Evolutionary conservation across 1,140 invertebrate species (phyloP).

Genomic region (Metopolophium dirhodum): DNA sequence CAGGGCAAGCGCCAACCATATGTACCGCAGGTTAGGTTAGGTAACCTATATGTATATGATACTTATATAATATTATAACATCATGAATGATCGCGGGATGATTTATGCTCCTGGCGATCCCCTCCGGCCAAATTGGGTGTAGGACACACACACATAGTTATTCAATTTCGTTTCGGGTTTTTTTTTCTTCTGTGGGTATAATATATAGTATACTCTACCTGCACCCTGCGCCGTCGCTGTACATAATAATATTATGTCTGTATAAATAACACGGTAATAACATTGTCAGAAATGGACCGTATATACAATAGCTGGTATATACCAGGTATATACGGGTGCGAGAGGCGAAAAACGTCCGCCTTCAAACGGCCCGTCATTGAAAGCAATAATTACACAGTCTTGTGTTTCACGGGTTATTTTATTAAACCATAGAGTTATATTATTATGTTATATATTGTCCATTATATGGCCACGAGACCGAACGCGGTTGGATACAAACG

Average conservation of each 20-base stretch:
- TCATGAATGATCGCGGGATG: neutral
- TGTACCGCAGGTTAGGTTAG: neutral
- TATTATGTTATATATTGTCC: neutral
- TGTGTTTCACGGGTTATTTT: conserved; percentile 30
- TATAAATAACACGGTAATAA: conserved; percentile 44
- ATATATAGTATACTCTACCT: neutral
- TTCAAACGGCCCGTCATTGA: neutral
- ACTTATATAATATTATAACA: too few relatives aligned
- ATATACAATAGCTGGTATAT: neutral
- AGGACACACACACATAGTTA: neutral
- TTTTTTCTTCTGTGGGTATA: neutral
- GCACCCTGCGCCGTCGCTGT: neutral
- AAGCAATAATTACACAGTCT: conserved; percentile 38
- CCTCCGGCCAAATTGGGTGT: neutral
- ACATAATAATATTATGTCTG: neutral
- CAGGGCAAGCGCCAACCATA: neutral
- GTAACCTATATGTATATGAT: too few relatives aligned
- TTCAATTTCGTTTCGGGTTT: conserved; percentile 32
- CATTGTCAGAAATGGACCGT: neutral
- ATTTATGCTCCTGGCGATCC: conserved; percentile 16
- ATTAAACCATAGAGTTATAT: neutral
- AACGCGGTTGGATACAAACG: neutral
- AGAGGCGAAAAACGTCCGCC: conserved; percentile 43
- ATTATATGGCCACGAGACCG: conserved; percentile 4
- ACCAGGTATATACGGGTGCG: neutral